Conservation (phyloP, 2,113 vertebrate species). For the Grus americana region DNA sequence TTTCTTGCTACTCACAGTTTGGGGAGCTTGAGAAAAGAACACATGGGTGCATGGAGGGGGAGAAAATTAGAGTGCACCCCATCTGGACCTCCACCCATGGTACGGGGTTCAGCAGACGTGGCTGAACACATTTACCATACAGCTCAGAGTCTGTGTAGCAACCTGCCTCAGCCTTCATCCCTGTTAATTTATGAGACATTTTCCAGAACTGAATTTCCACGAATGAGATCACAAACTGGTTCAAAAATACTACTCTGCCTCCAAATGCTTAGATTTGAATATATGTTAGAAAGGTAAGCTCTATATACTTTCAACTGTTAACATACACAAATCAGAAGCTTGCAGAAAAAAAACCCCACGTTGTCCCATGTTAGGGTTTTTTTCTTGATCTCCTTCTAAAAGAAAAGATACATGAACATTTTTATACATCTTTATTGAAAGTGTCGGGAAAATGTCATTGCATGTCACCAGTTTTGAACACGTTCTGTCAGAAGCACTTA, state of each 20-base stretch:
- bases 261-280: neutral
- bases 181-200: neutral
- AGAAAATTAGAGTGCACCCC: neutral
- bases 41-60: fast-evolving
- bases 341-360: neutral
- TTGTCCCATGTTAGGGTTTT: neutral
- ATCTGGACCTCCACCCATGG: neutral
- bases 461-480: neutral
- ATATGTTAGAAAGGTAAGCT: neutral
- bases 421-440: neutral
- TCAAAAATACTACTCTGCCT: neutral
- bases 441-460: neutral
- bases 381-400: neutral
- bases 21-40: neutral
- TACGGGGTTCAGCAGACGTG: neutral
- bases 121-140: neutral
- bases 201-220: neutral
- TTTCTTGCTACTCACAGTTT: neutral
- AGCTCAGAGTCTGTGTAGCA: neutral
- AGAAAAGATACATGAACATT: neutral
- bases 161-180: neutral
- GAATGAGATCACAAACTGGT: neutral
- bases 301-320: neutral
- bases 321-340: neutral
- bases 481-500: neutral